phyloP scores from a whole-genome alignment of 2,113 vertebrate genomes.

The Sylvilagus bachmani region DNA sequence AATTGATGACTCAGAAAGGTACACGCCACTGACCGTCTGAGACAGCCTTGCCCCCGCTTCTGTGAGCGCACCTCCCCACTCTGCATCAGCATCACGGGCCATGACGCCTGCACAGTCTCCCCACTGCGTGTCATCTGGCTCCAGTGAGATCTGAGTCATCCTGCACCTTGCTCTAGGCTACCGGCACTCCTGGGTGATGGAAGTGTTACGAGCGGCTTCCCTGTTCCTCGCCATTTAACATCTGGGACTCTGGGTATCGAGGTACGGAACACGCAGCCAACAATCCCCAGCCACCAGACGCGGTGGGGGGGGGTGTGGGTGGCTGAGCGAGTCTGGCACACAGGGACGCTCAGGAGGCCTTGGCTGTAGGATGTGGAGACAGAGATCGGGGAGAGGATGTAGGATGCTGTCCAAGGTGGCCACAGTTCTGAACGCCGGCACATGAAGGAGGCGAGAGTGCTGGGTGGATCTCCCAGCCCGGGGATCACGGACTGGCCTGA shows the following conservation, averaged over 20 bases:
- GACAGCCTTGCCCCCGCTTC: neutral
- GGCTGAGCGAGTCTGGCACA: conserved; percentile 27
- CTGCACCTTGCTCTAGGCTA: conserved; percentile 52
- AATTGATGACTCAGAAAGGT: neutral
- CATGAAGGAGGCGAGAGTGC: neutral
- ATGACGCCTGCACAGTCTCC: neutral
- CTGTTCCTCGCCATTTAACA: conserved; percentile 70
- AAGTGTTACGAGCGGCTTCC: conserved; percentile 57
- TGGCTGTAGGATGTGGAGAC: neutral
- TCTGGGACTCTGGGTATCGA: conserved; percentile 69
- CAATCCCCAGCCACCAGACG: conserved; percentile 52
- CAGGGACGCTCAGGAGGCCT: neutral
- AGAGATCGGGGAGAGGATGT: neutral
- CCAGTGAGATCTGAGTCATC: conserved; percentile 61
- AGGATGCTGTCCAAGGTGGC: conserved; percentile 47
- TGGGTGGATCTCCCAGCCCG: neutral
- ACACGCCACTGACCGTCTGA: neutral
- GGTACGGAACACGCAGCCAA: neutral
- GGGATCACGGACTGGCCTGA: neutral
- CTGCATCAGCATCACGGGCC: neutral
- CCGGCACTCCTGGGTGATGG: conserved; percentile 44
- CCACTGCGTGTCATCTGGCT: neutral
- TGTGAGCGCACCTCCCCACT: neutral
- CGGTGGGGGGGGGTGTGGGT: neutral
- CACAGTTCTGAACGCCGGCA: neutral